Evolutionary conservation across 1,140 invertebrate species (phyloP), one percentile per base, ranked within the genome.

Genomic region (Lamellibrachia luymesi): DNA sequence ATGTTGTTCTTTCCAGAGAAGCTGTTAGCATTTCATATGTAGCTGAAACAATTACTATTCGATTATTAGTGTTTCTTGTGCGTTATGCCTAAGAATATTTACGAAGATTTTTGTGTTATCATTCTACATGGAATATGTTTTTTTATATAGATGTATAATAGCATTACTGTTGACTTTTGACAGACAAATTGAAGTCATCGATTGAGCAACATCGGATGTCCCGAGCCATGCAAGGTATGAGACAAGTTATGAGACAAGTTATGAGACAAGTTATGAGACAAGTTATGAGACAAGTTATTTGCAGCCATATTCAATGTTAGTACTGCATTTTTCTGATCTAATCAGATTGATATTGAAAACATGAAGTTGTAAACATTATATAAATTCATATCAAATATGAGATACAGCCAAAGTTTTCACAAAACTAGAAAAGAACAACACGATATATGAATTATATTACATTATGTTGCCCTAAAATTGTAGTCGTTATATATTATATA

Each of bases 121-220:
- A 8, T 6, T 80, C 25, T 80, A 56, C 52, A 56, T 56, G 6
- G 52, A 56, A 56, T 56, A 56, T 56, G 6, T 7, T 56, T 56
- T 52, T 13, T 56, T 56, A 56, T 56, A 56, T 56, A 56, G 13
- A 56, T 56, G 6, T 7, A 56, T 80, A 80, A 80, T 80, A 0
- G 17, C 64, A 80, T 92, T 92, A 13, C 92, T 92, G 50, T 51
- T 92, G 52, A 8, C 52, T 92, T 93, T 93, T 56, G 10, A 38
- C 92, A 93, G 92, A 93, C 89, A 93, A 93, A 50, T 50, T 92
- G 10, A 93, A 91, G 51, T 92, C 93, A 49, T 94, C 92, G 52
- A 13, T 93, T n/a, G 95, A 95, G 93, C 95, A 96, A 91, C 94
- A 95, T 91, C 94, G 95, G 94, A 95, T 95, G 94, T 94, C 94